These are phyloP conservation scores for Trisateles emortualis DNA, from an alignment of 2,888 invertebrate genomes.

Conservation along the genomic window DNA sequence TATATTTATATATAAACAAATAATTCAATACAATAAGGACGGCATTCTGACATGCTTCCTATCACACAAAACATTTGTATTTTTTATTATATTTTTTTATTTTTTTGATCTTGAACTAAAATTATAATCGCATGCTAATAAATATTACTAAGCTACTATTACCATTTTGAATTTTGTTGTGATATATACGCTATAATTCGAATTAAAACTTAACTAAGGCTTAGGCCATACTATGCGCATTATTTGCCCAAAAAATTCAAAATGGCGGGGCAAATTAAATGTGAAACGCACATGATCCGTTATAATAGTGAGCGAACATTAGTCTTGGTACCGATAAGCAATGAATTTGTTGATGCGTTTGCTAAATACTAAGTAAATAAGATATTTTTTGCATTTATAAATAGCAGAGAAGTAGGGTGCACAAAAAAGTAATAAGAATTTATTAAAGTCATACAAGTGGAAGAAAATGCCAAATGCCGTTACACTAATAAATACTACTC, in stretches of 20 bases:
- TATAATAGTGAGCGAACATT: conserved; percentile 53
- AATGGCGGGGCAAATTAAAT: conserved; percentile 63
- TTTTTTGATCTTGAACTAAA: conserved; percentile 56
- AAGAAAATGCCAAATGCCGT: too few species aligned
- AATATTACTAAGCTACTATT: conserved; percentile 78
- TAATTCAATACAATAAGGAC: conserved; percentile 61
- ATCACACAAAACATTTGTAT: conserved; percentile 65
- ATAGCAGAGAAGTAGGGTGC: neutral
- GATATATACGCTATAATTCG: conserved; percentile 26
- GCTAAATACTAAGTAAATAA: neutral
- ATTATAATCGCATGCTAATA: conserved; percentile 83
- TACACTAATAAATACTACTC: too few species aligned
- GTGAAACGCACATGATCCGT: conserved; percentile 67
- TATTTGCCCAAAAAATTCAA: conserved; percentile 60
- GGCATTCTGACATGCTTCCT: conserved; percentile 67
- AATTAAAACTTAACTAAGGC: conserved; percentile 25
- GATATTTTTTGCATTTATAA: neutral
- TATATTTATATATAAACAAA: conserved; percentile 47
- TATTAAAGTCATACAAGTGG: too few species aligned
- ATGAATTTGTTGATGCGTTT: conserved; percentile 16
- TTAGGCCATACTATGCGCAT: conserved; percentile 26
- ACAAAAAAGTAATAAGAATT: too few species aligned
- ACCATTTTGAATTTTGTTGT: conserved; percentile 60
- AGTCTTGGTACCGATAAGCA: conserved; percentile 26
- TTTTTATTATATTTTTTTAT: conserved; percentile 61